A percentile compares a stretch with the other conserved stretches of the same genome.
phyloP scores from a whole-genome alignment of 2,113 vertebrate species.

The Daboia siamensis region DNA sequence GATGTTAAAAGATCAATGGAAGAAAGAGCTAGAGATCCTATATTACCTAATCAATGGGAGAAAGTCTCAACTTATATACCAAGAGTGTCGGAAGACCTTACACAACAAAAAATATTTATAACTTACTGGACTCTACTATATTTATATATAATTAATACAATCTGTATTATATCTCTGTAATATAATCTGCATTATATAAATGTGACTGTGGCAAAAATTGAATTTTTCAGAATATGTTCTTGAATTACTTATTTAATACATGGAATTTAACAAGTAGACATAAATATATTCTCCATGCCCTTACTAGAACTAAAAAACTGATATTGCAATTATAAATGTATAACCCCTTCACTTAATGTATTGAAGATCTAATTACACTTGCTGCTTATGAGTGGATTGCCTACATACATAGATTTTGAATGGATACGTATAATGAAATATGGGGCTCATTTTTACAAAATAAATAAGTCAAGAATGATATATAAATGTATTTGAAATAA shows the following conservation, averaged over 20 bases:
- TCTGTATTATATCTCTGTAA: too few relatives aligned
- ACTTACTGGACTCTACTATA: neutral
- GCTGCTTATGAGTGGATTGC: neutral
- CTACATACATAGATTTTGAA: neutral
- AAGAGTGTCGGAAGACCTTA: neutral
- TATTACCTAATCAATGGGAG: neutral
- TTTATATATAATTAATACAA: neutral
- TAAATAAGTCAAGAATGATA: neutral
- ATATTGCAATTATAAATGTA: neutral
- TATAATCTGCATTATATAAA: neutral
- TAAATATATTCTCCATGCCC: neutral
- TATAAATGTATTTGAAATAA: neutral
- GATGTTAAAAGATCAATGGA: too few relatives aligned
- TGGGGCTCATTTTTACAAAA: neutral
- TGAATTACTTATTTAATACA: neutral
- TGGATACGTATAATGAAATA: neutral
- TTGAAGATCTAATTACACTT: neutral
- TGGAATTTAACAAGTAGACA: neutral
- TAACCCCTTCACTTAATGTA: neutral
- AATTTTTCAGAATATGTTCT: neutral
- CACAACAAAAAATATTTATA: neutral
- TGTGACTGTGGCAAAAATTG: neutral
- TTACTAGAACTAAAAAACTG: neutral
- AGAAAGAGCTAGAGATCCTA: neutral
- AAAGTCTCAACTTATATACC: neutral